Base-by-base conservation (phyloP, 2,113 vertebrate genomes). In the Cyanoramphus novaezelandiae region DNA sequence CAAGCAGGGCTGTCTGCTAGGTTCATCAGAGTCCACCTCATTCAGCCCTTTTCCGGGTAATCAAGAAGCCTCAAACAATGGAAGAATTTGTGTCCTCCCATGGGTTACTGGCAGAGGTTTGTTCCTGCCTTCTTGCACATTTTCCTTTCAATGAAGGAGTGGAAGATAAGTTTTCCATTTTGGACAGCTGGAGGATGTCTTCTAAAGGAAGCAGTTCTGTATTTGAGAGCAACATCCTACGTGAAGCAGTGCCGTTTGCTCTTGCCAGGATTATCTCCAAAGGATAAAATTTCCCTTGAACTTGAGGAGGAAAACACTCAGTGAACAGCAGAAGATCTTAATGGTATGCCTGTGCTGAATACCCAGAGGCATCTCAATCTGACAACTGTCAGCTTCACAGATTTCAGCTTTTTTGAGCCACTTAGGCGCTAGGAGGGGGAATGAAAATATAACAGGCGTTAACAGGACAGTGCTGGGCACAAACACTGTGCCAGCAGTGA, bases 81-180 rank as follows among this genome's bases (percentile, higher is more conserved):
- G 60, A 17, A 55, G 16, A 55, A 55, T 44, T 37, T 2, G 2
- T 29, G 41, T 79, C 27, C 18, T 74, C 47, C 67, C 67, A 39
- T 2, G 2, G 19, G 67, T 63, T 33, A 21, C 62, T 39, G 53
- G 12, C 80, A 75, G 27, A 62, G 47, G 62, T 11, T 89, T n/a
- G 31, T 57, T 89, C 47, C 68, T 69, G 53, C 47, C 68, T 75
- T 55, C 47, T 84, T 80, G 47, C 18, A 68, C 16, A 16, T 62
- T 74, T 93, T 89, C 11, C 72, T 68, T 69, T 41, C 27, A 50
- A 12, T 39, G 55, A 53, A 84, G 53, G 35, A 69, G 16, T 89
- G 68, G 53, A 89, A 75, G 72, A 63, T 44, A 49, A 39, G 23
- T 84, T 84, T 93, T 69, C 62, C 31, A 57, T 55, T 93, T 63